A percentile compares a stretch with the other conserved stretches of the same genome.
phyloP scores from a whole-genome alignment of 1,140 invertebrate species.

The Drosophila pseudoobscura region DNA sequence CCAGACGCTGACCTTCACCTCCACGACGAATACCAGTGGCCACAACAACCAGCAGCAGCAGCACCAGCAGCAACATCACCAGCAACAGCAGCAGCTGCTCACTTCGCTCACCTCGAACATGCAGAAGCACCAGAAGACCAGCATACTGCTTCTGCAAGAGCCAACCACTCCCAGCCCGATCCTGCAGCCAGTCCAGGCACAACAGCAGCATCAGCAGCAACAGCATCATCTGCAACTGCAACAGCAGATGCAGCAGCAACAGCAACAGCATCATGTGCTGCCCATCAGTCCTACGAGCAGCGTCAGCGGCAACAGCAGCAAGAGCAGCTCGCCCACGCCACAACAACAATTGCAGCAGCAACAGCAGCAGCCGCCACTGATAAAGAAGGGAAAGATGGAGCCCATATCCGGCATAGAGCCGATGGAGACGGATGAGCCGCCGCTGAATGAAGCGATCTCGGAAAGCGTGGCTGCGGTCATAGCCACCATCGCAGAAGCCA shows the following conservation, averaged over 20 bases:
- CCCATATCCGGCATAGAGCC: slow-evolving; percentile 39
- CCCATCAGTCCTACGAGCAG: slow-evolving; percentile 79
- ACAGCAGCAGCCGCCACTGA: slow-evolving; percentile 22
- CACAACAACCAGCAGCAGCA: slow-evolving; percentile 11
- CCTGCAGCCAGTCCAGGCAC: slow-evolving; percentile 30
- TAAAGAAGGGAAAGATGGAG: slow-evolving; percentile 51
- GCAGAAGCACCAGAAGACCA: slow-evolving; percentile 54
- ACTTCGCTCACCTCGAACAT: slow-evolving; percentile 57
- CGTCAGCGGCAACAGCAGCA: slow-evolving; percentile 64
- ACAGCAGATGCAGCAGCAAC: slow-evolving; percentile 27
- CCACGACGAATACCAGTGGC: slow-evolving; percentile 46
- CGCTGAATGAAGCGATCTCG: slow-evolving; percentile 42
- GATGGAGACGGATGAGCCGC: slow-evolving; percentile 67
- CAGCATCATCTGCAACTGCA: slow-evolving; percentile 44
- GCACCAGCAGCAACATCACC: slow-evolving; percentile 46
- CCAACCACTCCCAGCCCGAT: slow-evolving; percentile 36
- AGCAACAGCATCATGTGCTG: slow-evolving; percentile 66
- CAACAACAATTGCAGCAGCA: slow-evolving; percentile 47
- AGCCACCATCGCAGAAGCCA: slow-evolving; percentile 51
- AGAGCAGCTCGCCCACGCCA: slow-evolving; percentile 73
- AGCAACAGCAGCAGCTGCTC: slow-evolving; percentile 63
- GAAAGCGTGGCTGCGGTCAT: slow-evolving; percentile 48
- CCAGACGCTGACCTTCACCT: slow-evolving; percentile 75
- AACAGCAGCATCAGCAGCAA: slow-evolving; percentile 50
- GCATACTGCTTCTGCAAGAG: slow-evolving; percentile 64